phyloP scores from a whole-genome alignment of 1,140 invertebrate genomes.

The Lithobius niger region DNA sequence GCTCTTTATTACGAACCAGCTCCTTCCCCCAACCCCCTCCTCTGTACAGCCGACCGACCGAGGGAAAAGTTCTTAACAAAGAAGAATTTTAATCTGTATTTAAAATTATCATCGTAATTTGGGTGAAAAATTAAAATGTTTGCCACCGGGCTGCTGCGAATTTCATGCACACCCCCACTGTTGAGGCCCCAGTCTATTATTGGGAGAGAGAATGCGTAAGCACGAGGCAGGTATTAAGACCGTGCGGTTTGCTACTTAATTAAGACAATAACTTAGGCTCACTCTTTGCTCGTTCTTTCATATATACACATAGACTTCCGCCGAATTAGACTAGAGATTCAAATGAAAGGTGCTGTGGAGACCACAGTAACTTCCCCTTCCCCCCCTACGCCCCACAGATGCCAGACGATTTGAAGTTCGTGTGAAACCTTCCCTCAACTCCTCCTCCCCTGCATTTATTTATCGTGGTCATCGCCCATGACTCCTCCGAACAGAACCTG shows the following conservation, averaged over 20 bases:
- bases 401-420: too few relatives aligned
- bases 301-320: too few relatives aligned
- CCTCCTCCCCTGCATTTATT: too few relatives aligned
- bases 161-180: neutral
- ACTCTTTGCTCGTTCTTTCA: neutral
- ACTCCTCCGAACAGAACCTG: too few relatives aligned
- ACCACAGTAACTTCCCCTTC: too few relatives aligned
- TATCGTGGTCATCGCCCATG: too few relatives aligned
- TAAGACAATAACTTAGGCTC: conserved; percentile 6
- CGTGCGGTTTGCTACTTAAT: conserved; percentile 1
- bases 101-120: conserved; percentile 6
- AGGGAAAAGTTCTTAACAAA: neutral
- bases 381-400: too few relatives aligned
- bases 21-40: neutral
- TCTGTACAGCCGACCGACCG: neutral
- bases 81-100: conserved; percentile 4
- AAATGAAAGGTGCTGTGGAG: too few relatives aligned
- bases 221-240: neutral
- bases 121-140: conserved; percentile 7
- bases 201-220: neutral
- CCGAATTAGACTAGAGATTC: too few relatives aligned
- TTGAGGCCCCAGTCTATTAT: neutral
- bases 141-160: too few relatives aligned
- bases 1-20: too few relatives aligned
- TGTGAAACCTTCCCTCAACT: too few relatives aligned